Conservation (phyloP, 92 coral and sea anemone genomes). For the Nematostella vectensis region DNA sequence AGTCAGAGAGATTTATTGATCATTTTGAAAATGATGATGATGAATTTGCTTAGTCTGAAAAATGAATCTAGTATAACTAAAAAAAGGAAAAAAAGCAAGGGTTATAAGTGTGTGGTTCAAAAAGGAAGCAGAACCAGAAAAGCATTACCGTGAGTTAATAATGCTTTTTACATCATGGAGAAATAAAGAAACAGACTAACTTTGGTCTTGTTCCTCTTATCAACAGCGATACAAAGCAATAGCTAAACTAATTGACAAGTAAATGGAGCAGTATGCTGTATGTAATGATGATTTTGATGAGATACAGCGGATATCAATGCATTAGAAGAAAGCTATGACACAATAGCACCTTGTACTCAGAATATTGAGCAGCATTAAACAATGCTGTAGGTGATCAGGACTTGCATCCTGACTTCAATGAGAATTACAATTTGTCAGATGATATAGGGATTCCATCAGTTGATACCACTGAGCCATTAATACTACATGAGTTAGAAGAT, state of each 20-base stretch:
- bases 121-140: conserved; percentile 37
- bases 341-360: conserved; percentile 44
- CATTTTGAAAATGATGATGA: conserved; percentile 1
- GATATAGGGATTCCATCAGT: conserved; percentile 46
- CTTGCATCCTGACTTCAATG: conserved; percentile 54
- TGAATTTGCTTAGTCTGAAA: background rate
- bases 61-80: background rate
- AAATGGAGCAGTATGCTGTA: conserved; percentile 41
- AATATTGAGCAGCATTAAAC: conserved; percentile 39
- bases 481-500: conserved; percentile 54
- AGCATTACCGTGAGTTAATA: conserved; percentile 36
- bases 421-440: conserved; percentile 42
- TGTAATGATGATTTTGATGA: conserved; percentile 43
- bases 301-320: conserved; percentile 37
- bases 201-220: conserved; percentile 25
- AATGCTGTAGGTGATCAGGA: conserved; percentile 38
- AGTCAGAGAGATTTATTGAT: conserved; percentile 30
- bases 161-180: conserved; percentile 60
- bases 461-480: conserved; percentile 46
- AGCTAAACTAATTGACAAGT: conserved; percentile 23
- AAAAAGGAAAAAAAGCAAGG: conserved; percentile 28
- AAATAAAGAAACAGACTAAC: conserved; percentile 47
- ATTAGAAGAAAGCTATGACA: conserved; percentile 42
- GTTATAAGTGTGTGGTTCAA: conserved; percentile 34
- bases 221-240: conserved; percentile 20